Evolutionary conservation across 1,140 invertebrate species (phyloP), one percentile per base, ranked within the genome.

Genomic region (Drosophila pachea): DNA sequence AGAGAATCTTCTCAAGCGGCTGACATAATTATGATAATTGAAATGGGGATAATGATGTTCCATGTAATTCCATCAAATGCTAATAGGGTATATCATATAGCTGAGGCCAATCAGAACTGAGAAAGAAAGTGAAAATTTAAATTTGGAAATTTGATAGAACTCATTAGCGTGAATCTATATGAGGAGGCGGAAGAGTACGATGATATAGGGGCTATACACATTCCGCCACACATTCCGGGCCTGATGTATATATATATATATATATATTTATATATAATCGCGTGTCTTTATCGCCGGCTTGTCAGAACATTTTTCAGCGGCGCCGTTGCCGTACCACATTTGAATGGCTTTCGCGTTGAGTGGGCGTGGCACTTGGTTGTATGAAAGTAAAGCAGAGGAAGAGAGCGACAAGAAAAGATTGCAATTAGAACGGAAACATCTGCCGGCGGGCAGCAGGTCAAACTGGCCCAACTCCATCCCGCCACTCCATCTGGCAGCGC

Each of bases 361-460:
- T 66, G 64, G 55, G 63, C 47, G 63, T 49, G 38, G n/a, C n/a
- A n/a, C n/a, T n/a, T n/a, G n/a, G n/a, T n/a, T n/a, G n/a, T n/a
- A n/a, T n/a, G n/a, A n/a, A n/a, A n/a, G n/a, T n/a, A n/a, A n/a
- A n/a, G 29, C 31, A 58, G 31, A 48, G 11, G 7, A 7, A 48
- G 29, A 38, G 48, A 59, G 12, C 2, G 52, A 3, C 22, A 53
- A 42, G 33, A 56, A 45, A 12, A 56, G 54, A n/a, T 16, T 12
- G 7, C 54, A 56, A 56, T 45, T 56, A 32, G 54, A 56, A 29
- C 29, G 40, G 31, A 31, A 56, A 73, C 66, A 78, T 74, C 75
- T 22, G 1, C 3, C 75, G 75, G 76, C 75, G 75, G 68, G 9
- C 47, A 49, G 29, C 32, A 12, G n/a, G n/a, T 42, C 40, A 42